A percentile compares a stretch with the other conserved stretches of the same genome.
Evolutionary conservation across 2,113 vertebrate species (phyloP).

Genomic region (Miniopterus natalensis): DNA sequence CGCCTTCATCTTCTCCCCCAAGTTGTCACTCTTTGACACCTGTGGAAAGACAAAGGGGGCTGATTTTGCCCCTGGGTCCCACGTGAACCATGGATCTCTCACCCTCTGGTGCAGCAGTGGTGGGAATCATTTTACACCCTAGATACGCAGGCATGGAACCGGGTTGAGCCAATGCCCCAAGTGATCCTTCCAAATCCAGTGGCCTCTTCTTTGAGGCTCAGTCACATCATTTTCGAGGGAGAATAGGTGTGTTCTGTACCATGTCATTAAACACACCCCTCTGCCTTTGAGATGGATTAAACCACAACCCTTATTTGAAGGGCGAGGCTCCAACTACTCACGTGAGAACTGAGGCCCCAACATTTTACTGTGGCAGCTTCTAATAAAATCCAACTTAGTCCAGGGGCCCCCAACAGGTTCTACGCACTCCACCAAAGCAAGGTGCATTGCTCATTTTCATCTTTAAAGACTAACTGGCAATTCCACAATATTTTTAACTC

Average conservation of each 20-base stretch:
- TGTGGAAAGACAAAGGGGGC: slow-evolving; percentile 72
- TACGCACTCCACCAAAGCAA: background rate
- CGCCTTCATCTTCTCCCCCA: slow-evolving; percentile 97
- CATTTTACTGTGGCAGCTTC: background rate
- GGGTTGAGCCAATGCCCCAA: background rate
- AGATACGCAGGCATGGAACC: rapidly evolving
- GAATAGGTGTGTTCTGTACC: background rate
- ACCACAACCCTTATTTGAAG: background rate
- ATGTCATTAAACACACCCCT: background rate
- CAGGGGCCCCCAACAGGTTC: background rate
- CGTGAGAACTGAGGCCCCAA: background rate
- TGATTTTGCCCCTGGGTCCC: background rate
- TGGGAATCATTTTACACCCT: background rate
- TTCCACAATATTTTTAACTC: background rate
- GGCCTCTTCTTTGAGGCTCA: background rate
- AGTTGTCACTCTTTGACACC: slow-evolving; percentile 92
- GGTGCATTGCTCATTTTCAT: background rate
- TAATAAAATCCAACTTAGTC: background rate
- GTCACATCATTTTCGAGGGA: background rate
- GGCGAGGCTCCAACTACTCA: background rate
- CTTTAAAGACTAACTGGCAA: background rate
- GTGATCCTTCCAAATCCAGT: background rate
- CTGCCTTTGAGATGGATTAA: background rate
- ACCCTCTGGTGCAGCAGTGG: background rate
- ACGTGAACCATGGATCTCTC: background rate